Conservation (phyloP, 1,140 invertebrate species). For the Eriosoma lanigerum region DNA sequence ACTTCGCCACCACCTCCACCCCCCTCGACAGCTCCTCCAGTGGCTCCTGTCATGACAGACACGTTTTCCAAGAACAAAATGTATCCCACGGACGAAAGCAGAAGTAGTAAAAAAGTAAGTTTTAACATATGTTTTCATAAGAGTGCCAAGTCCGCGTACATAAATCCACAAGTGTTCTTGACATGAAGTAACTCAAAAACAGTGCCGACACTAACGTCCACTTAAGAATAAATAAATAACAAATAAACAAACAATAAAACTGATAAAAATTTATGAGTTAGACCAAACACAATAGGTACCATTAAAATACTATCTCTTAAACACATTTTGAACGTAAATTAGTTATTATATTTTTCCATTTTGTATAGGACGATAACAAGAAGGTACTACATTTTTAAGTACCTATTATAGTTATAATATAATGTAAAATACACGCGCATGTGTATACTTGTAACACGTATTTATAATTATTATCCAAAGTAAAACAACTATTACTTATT, state of each 20-base stretch:
- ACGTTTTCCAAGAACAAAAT: constrained; percentile 42
- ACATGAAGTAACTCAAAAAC: constrained; percentile 26
- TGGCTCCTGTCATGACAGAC: constrained; percentile 32
- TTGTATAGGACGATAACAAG: background rate
- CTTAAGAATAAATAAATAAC: constrained; percentile 32
- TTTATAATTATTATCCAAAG: background rate
- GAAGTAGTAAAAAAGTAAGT: constrained; percentile 47
- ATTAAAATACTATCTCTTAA: background rate
- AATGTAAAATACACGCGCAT: background rate
- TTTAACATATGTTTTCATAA: constrained; percentile 27
- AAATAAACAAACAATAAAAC: constrained; percentile 14
- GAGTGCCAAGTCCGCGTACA: constrained; percentile 8
- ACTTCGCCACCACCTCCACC: constrained; percentile 57
- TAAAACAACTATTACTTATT: background rate
- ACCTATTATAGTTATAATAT: background rate
- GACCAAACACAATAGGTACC: background rate
- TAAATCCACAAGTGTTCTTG: constrained; percentile 46
- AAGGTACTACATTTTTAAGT: background rate
- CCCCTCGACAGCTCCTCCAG: constrained; percentile 25
- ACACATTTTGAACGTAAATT: background rate
- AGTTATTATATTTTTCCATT: background rate
- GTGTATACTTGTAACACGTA: background rate
- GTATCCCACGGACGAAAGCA: constrained; percentile 52
- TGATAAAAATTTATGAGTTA: background rate
- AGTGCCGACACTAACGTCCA: constrained; percentile 30